Base-by-base conservation (phyloP, 2,797 vertebrate species). In the Pseudochaenichthys georgianus region DNA sequence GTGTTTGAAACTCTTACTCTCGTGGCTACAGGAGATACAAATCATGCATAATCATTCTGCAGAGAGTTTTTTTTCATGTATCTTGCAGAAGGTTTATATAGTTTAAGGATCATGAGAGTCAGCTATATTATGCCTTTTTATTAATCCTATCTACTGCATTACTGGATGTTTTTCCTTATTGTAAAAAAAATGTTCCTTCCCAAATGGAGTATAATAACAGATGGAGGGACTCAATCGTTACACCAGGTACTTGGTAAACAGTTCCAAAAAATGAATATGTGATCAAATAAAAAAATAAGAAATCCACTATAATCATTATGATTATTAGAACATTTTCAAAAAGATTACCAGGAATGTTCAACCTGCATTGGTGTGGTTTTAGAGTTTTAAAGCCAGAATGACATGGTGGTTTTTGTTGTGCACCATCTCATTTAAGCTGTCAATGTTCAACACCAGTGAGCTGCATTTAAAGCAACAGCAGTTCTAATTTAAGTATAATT, bases 41-140 rank as follows among this genome's bases (percentile, higher is more conserved):
- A 7, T 38, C 8, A 38, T 2, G 34, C 8, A 38, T 38, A 38
- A 38, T 9, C 34, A 7, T 38, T 61, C 57, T 17, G 8, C 45
- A 47, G 43, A 13, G 12, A 61, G 43, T 12, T 28, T 1, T 64
- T 64, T 74, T 46, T 21, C 52, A 8, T 55, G 42, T 51, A 61
- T n/a, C n/a, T 51, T 9, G 17, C 34, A 70, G 55, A 52, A 54
- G 50, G n/a, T 41, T 41, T 41, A 52, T n/a, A 21, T 13, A 16
- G 34, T 38, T 38, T 61, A 13, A 31, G 51, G 13, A 9, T 38
- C 34, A 7, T 41, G 60, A 28, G 28, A 28, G 28, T 28, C 28
- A 28, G 28, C 28, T 28, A 28, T 28, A 28, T 28, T 28, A 28
- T 28, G 28, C 28, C 28, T 75, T 75, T 61, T 64, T 61, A 58